Percentiles rank a stretch among this genome's conserved stretches.
Evolutionary conservation across 2,797 vertebrate species (phyloP).

Genomic region (Kryptolebias ocellatus): DNA sequence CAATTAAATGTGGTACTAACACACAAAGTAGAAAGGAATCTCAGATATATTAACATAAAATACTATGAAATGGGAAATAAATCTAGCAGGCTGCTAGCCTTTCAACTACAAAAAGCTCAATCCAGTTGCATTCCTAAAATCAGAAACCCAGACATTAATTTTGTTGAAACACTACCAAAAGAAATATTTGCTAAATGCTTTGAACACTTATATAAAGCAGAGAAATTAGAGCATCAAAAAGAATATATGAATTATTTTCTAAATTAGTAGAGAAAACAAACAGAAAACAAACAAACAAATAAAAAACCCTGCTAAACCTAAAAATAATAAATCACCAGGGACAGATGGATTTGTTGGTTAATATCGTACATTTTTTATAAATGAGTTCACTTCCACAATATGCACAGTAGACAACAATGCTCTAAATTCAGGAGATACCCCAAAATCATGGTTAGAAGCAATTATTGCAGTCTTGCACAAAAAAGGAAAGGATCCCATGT

Average conservation of each 20-base stretch:
- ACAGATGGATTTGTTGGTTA: neutral
- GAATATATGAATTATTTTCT: no score
- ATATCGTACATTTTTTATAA: neutral
- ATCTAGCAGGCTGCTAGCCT: neutral
- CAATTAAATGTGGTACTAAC: neutral
- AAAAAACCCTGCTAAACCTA: neutral
- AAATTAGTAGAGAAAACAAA: neutral
- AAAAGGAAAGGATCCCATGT: neutral
- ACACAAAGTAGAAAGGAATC: slow-evolving; percentile 3
- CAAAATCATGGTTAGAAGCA: neutral
- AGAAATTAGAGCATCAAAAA: no score
- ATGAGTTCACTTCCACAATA: neutral
- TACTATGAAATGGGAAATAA: slow-evolving; percentile 8
- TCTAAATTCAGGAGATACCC: neutral
- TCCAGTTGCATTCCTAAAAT: neutral
- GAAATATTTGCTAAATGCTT: slow-evolving; percentile 14
- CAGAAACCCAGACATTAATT: neutral
- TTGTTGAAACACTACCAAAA: neutral
- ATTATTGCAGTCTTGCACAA: neutral
- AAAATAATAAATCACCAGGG: neutral
- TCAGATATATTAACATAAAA: neutral
- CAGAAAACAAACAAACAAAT: neutral
- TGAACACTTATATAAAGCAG: neutral
- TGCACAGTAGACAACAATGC: neutral
- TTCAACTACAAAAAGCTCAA: slow-evolving; percentile 4